A percentile compares a stretch with the other conserved stretches of the same genome.
These are phyloP conservation scores for Vollenhovia emeryi DNA, from an alignment of 1,140 invertebrate genomes.

Conservation along the genomic window DNA sequence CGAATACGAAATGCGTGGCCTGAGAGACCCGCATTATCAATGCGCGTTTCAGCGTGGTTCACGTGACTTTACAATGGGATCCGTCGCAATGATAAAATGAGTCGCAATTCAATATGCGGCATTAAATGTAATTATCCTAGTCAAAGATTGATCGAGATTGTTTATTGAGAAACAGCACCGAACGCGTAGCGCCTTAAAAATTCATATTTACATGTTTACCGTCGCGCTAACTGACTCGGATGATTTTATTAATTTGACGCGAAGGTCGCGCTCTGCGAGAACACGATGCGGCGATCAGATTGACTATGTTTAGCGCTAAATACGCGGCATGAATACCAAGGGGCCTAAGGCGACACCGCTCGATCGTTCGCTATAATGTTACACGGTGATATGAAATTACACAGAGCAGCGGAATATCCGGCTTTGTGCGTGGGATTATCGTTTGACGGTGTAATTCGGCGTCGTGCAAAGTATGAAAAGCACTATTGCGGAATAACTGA, in stretches of 20 bases:
- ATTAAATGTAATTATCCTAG: background rate
- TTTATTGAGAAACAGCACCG: background rate
- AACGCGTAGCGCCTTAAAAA: background rate
- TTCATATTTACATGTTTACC: background rate
- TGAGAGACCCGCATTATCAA: too few species aligned
- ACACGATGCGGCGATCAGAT: background rate
- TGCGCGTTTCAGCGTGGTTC: too few species aligned
- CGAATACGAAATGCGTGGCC: too few species aligned
- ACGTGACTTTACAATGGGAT: too few species aligned
- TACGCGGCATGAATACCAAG: constrained; percentile 50
- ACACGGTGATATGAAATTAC: constrained; percentile 50
- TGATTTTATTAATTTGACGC: background rate
- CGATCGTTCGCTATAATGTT: constrained; percentile 46
- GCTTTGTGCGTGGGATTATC: constrained; percentile 55
- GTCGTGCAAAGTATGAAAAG: constrained; percentile 57
- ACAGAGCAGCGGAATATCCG: constrained; percentile 49
- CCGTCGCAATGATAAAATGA: too few species aligned
- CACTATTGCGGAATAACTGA: constrained; percentile 61
- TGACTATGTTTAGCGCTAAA: constrained; percentile 4
- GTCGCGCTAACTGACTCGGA: background rate
- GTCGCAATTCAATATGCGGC: too few species aligned
- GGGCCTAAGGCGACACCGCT: constrained; percentile 52
- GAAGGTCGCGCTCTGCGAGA: background rate
- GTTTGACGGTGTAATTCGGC: constrained; percentile 53
- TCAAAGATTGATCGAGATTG: constrained; percentile 29